Evolutionary conservation across 2,113 vertebrate genomes (phyloP), one percentile per base, ranked within the genome.

Genomic region (Miniopterus natalensis): DNA sequence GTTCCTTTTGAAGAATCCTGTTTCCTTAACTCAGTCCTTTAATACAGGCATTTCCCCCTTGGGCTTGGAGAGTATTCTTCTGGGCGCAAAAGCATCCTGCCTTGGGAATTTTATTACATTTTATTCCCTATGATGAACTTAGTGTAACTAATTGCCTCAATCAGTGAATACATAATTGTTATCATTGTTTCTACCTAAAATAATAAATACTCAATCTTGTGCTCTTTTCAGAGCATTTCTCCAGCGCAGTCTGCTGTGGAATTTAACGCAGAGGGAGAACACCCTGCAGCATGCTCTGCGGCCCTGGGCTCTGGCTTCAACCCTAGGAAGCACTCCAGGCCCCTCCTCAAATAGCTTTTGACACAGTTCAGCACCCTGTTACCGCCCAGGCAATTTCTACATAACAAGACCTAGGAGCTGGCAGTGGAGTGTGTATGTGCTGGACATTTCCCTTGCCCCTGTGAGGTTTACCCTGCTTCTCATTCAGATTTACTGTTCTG

Each of bases 211-310:
- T 23, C 36, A 90, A 74, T 11, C 29, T 18, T 61, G 55, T 78
- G 21, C 47, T 87, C 73, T 73, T 84, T 92, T 66, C 36, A 79
- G 88, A 94, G 42, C 36, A 55, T 80, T 91, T 84, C 70, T 63
- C 83, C 45, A 27, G 77, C 53, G 47, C 40, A 42, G n/a, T 75
- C 63, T 84, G 49, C 29, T 45, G 21, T 63, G 36, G 57, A 53
- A 92, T 66, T 86, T 85, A 42, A 92, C 15, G 21, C 23, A 27
- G 49, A 92, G 0, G 15, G 74, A 70, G 6, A 75, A 70, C 66
- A 89, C 75, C 92, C 90, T 63, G 31, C 14, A 57, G 85, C 5
- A 13, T 65, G 81, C 80, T 94, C 59, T 81, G 20, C 2, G n/a
- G 23, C 68, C 27, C 57, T 77, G 80, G 7, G 40, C 75, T 92